phyloP scores from a whole-genome alignment of 2,888 invertebrate species.

The Oligia strigilis region DNA sequence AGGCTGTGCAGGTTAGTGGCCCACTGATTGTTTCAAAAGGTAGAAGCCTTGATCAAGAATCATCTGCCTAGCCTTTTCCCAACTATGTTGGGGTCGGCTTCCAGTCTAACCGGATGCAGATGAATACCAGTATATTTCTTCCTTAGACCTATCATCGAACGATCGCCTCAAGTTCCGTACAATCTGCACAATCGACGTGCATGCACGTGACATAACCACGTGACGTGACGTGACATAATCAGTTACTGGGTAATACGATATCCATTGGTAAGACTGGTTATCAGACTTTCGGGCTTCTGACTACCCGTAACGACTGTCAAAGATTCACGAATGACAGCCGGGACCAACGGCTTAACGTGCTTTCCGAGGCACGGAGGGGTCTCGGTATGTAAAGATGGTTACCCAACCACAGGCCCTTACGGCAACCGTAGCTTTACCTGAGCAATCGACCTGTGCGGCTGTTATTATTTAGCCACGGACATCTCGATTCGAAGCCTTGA shows the following conservation, averaged over 20 bases:
- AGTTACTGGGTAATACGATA: too few relatives aligned
- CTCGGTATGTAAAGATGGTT: too few relatives aligned
- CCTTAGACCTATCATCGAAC: conserved; percentile 92
- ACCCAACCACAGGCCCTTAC: too few relatives aligned
- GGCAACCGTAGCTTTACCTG: too few relatives aligned
- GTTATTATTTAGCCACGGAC: too few relatives aligned
- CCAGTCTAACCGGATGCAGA: background rate
- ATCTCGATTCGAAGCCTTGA: background rate
- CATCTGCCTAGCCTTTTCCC: background rate
- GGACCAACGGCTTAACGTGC: too few relatives aligned
- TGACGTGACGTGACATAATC: conserved; percentile 96
- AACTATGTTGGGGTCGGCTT: background rate
- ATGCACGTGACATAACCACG: conserved; percentile 97
- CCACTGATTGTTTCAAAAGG: background rate
- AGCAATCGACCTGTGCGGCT: too few relatives aligned
- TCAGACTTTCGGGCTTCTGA: too few relatives aligned
- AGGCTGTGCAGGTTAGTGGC: conserved; percentile 93
- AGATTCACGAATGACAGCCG: too few relatives aligned
- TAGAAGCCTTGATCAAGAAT: background rate
- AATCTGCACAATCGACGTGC: conserved; percentile 97
- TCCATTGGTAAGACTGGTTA: too few relatives aligned
- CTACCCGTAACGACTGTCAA: too few relatives aligned
- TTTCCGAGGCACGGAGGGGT: too few relatives aligned
- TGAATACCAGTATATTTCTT: conserved; percentile 2
- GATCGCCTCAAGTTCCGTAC: conserved; percentile 97